These are phyloP conservation scores for Mus spretus DNA, from an alignment of 2,797 vertebrate genomes.

Conservation along the genomic window DNA sequence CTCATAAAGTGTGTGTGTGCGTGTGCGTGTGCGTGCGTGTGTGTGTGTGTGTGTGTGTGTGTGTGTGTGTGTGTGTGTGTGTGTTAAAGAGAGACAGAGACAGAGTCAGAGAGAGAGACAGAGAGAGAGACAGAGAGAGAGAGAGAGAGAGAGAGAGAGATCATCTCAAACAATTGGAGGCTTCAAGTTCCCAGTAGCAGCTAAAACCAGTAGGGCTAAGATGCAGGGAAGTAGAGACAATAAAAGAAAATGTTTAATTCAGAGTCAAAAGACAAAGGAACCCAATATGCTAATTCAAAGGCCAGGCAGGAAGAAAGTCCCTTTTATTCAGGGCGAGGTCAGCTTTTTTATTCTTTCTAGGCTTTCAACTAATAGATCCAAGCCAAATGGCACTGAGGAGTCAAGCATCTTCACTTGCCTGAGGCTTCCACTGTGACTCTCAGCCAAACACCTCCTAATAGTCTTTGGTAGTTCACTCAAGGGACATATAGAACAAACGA, in stretches of 20 bases:
- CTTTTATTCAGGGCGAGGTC: background rate
- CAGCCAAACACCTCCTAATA: background rate
- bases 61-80: background rate
- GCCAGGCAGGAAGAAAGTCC: background rate
- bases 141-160: background rate
- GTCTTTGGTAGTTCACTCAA: background rate
- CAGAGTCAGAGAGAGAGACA: background rate
- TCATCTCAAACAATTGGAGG: background rate
- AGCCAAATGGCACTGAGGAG: background rate
- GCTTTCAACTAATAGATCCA: background rate
- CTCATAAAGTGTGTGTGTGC: background rate
- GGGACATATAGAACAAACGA: background rate
- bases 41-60: background rate
- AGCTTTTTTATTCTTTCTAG: background rate
- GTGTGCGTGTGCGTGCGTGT: background rate
- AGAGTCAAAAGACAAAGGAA: background rate
- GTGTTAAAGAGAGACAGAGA: background rate
- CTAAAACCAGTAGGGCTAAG: background rate
- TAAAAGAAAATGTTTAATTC: background rate
- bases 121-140: background rate
- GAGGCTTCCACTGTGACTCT: background rate
- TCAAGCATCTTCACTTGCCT: background rate
- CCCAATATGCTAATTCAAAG: background rate
- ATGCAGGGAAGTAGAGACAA: background rate
- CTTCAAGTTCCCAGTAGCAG: background rate